Percentiles rank a stretch among this genome's conserved stretches.
Conservation (phyloP, 2,888 invertebrate species). For the Morpho achilles region DNA sequence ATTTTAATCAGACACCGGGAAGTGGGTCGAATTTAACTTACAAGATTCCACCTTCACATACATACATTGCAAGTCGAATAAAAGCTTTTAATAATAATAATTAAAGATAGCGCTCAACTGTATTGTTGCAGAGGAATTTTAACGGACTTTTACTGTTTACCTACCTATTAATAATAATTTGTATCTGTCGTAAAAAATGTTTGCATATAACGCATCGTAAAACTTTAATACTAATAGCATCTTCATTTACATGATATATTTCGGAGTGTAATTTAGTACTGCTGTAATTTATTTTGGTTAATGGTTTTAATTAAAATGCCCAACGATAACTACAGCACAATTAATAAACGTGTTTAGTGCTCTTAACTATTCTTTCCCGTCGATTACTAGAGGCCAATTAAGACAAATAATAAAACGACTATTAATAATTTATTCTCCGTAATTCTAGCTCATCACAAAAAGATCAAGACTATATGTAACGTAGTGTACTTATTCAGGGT, state of each 20-base stretch:
- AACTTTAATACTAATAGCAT: conserved; percentile 9
- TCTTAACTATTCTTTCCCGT: conserved; percentile 11
- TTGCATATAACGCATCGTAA: conserved; percentile 4
- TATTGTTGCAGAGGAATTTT: too few relatives aligned
- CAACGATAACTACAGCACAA: conserved; percentile 15
- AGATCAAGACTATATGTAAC: neutral
- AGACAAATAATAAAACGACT: conserved; percentile 17
- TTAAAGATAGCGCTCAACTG: too few relatives aligned
- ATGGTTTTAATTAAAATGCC: conserved; percentile 21
- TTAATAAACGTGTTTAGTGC: conserved; percentile 18
- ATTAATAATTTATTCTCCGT: conserved; percentile 8
- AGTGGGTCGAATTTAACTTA: too few relatives aligned
- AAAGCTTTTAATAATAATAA: too few relatives aligned
- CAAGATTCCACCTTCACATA: too few relatives aligned
- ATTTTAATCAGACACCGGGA: too few relatives aligned
- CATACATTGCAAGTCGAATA: too few relatives aligned
- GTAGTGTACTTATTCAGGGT: neutral
- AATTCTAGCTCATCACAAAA: conserved; percentile 12
- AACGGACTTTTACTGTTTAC: too few relatives aligned
- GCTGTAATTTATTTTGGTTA: conserved; percentile 18
- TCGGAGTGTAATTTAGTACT: conserved; percentile 13
- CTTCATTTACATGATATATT: conserved; percentile 11
- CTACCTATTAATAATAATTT: too few relatives aligned
- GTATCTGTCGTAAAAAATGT: conserved; percentile 9
- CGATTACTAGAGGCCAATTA: conserved; percentile 18